Evolutionary conservation across 2,888 invertebrate genomes (phyloP), one percentile per base, ranked within the genome.

Genomic region (Drosophila maculinotata): DNA sequence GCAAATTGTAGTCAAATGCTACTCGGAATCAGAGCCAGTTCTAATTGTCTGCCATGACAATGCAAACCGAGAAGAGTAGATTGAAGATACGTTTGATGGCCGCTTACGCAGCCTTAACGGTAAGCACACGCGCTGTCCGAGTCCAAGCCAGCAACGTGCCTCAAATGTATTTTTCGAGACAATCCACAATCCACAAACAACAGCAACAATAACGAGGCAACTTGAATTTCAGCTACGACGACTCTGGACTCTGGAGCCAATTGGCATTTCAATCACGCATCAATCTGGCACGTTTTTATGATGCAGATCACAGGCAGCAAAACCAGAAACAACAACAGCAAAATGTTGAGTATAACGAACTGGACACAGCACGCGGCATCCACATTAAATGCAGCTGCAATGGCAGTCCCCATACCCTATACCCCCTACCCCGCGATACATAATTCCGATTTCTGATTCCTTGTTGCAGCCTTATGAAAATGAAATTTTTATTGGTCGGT

Each of bases 231-330:
- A 59, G 52, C 57, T 52, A 56, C 42, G 60, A 47, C 60, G 62
- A 56, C 65, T 48, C 42, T n/a, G 35, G 48, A 33, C 26, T 33
- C 70, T 62, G 48, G 30, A 67, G 62, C 70, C 83, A 76, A 75
- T 90, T 89, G 87, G 83, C 73, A 90, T 85, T 90, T 86, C 82
- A 86, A 90, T 89, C 90, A 90, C 90, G 90, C 90, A 90, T 88
- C 89, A 90, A 88, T 88, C 86, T 90, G 88, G 90, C 90, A 90
- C 90, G 90, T 90, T 90, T 90, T 90, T 90, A 87, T 90, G 88
- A 89, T 87, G 82, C 66, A 78, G 81, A 79, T 77, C 86, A 79
- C 79, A 71, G 68, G 68, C 69, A 66, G 51, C 64, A 45, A 53
- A 52, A 51, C 49, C 54, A 64, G 42, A 30, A 47, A 64, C 42